Percentiles rank a stretch among this genome's conserved stretches.
These are phyloP conservation scores for Hemiprocne comata DNA, from an alignment of 2,113 vertebrate genomes.

Conservation along the genomic window DNA sequence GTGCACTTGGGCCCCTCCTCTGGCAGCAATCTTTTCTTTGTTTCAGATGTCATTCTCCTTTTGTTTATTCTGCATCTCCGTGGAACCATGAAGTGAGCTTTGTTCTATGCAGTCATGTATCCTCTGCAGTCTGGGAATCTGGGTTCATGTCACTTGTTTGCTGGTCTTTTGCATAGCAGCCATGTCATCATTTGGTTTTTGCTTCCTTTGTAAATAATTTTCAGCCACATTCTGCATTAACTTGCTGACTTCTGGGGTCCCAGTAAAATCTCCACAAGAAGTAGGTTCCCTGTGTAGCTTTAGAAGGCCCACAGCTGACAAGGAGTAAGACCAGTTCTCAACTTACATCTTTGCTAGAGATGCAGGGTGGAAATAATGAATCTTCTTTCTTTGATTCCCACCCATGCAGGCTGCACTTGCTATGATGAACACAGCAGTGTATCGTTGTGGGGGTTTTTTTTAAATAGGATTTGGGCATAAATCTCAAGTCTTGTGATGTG, in stretches of 20 bases:
- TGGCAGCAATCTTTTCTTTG: neutral
- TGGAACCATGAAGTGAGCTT: conserved; percentile 77
- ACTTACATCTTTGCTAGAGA: neutral
- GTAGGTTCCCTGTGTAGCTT: neutral
- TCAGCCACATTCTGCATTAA: neutral
- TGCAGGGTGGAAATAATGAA: neutral
- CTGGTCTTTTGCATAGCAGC: neutral
- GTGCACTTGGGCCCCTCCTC: neutral
- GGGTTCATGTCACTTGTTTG: neutral
- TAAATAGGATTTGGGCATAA: neutral
- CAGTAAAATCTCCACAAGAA: neutral
- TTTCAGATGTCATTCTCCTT: conserved; percentile 87
- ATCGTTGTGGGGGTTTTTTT: neutral
- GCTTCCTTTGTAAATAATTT: neutral
- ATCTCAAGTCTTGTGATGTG: neutral
- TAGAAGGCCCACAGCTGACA: neutral
- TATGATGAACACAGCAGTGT: neutral
- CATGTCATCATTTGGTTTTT: neutral
- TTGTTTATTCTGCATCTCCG: conserved; percentile 85
- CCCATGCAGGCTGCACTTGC: neutral
- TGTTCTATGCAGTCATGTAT: conserved; percentile 84
- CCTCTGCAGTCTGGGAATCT: conserved; percentile 67
- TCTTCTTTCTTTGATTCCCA: neutral
- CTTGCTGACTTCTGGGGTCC: neutral
- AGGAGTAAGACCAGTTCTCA: neutral